Conservation (phyloP, 2,113 vertebrate species). For the Egretta garzetta region DNA sequence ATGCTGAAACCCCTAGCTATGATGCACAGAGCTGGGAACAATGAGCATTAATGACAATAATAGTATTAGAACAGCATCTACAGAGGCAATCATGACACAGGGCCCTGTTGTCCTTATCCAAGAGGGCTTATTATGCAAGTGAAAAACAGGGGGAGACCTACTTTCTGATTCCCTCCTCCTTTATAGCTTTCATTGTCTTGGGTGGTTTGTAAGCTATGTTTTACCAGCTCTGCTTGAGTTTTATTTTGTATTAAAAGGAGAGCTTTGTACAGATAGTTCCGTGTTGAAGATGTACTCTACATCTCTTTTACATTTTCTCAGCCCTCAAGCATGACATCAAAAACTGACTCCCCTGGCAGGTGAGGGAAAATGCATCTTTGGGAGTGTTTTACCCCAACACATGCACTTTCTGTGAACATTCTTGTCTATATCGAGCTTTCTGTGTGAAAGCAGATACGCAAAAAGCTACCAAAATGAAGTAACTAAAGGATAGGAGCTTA, state of each 20-base stretch:
- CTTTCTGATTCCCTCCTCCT: not conserved
- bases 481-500: not conserved
- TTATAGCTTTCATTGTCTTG: not conserved
- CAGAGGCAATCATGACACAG: not conserved
- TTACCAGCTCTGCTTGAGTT: not conserved
- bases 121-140: not conserved
- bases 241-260: constrained; percentile 1
- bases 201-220: not conserved
- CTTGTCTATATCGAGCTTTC: not conserved
- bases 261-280: not conserved
- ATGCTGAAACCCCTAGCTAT: not conserved
- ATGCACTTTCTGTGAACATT: not conserved
- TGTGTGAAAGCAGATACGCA: constrained; percentile 29
- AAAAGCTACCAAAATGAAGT: constrained; percentile 38
- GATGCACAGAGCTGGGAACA: constrained; percentile 6
- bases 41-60: constrained; percentile 12
- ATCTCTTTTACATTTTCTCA: constrained; percentile 1
- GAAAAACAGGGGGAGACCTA: not conserved
- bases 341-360: not conserved
- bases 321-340: not conserved
- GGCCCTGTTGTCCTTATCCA: not conserved
- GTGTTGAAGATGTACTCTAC: not conserved
- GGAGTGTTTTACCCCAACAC: not conserved
- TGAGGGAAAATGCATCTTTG: not conserved
- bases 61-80: not conserved